Percentiles rank a stretch among this genome's conserved stretches.
phyloP scores from a whole-genome alignment of 2,113 vertebrate species.

The Notarius quadriscutis region DNA sequence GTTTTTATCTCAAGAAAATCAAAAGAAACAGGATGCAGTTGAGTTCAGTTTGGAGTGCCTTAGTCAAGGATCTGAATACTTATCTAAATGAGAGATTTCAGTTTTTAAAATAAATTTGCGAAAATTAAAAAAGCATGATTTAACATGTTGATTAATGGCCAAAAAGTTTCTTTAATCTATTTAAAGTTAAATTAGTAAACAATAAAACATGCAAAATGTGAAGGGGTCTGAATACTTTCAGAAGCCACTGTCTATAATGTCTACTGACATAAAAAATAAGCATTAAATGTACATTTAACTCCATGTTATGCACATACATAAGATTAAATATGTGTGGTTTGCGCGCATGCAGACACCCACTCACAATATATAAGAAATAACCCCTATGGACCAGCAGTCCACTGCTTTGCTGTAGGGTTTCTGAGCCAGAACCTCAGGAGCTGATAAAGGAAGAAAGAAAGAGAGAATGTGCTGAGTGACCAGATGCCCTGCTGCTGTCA shows the following conservation, averaged over 20 bases:
- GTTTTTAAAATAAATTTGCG: too few species aligned
- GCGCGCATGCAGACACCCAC: conserved; percentile 59
- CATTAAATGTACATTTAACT: background rate
- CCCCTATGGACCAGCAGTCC: conserved; percentile 98
- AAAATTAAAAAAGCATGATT: too few species aligned
- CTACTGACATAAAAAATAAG: background rate
- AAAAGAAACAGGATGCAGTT: too few species aligned
- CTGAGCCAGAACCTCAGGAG: conserved; percentile 94
- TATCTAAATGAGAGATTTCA: too few species aligned
- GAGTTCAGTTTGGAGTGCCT: too few species aligned
- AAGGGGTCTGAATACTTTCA: background rate
- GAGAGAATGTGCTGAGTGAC: background rate
- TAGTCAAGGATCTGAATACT: too few species aligned
- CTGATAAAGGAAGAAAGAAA: conserved; percentile 63
- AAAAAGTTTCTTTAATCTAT: background rate
- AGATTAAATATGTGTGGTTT: background rate
- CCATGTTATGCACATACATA: background rate
- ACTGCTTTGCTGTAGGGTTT: conserved; percentile 98
- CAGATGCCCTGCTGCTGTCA: conserved; percentile 6
- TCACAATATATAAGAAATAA: conserved; percentile 96
- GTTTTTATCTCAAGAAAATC: too few species aligned
- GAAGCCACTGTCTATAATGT: background rate
- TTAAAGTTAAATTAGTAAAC: background rate
- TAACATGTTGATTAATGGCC: too few species aligned
- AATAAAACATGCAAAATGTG: background rate